Conservation (phyloP, 2,888 invertebrate species). For the Eupithecia vulgata region DNA sequence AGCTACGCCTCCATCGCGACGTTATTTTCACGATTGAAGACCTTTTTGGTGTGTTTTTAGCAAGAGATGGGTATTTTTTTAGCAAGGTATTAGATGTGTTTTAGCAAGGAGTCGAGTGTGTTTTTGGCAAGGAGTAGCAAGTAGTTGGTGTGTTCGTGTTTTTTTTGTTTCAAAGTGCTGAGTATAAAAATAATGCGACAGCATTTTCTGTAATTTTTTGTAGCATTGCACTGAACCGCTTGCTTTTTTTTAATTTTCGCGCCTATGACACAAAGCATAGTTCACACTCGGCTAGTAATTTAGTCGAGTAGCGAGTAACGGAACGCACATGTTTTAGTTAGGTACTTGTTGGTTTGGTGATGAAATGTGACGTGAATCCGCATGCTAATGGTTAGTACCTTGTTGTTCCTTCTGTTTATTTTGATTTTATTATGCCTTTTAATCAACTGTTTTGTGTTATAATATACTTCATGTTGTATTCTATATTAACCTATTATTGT, state of each 20-base stretch:
- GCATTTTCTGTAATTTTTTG: background rate
- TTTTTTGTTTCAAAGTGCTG: background rate
- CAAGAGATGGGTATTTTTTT: background rate
- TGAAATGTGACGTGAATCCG: background rate
- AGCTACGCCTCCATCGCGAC: conserved; percentile 73
- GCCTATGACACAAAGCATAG: background rate
- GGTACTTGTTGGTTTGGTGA: background rate
- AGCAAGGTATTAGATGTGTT: too few relatives aligned
- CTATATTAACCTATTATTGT: too few relatives aligned
- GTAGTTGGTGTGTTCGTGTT: background rate
- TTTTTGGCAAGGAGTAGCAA: background rate
- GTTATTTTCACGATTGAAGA: conserved; percentile 79
- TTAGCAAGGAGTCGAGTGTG: background rate
- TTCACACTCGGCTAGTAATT: background rate
- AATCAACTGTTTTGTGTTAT: background rate
- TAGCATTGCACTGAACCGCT: background rate
- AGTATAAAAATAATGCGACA: background rate
- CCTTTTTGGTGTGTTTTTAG: conserved; percentile 65
- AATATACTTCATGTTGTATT: too few relatives aligned
- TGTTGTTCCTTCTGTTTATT: background rate
- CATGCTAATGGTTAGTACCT: background rate
- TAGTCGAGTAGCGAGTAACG: background rate
- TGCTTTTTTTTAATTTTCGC: background rate
- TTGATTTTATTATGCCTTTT: background rate
- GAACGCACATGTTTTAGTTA: background rate